phyloP scores from a whole-genome alignment of 2,113 vertebrate genomes.

The Pristiophorus japonicus region DNA sequence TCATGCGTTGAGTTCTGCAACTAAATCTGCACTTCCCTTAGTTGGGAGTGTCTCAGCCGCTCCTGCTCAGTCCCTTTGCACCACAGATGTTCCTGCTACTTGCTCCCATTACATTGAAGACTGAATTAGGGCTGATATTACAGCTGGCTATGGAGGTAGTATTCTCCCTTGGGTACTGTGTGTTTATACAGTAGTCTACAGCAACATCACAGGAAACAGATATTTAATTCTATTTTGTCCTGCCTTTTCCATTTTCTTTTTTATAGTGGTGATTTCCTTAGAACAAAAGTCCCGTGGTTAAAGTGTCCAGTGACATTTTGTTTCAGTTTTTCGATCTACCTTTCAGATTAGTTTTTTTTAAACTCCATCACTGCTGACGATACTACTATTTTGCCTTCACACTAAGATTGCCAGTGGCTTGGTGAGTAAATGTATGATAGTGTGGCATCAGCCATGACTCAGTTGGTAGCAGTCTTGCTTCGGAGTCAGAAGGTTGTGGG shows the following conservation, averaged over 20 bases:
- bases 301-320: not conserved
- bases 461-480: not conserved
- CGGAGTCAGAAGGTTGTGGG: not conserved
- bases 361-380: not conserved
- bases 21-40: not conserved
- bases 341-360: not conserved
- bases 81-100: not conserved
- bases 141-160: conserved; percentile 5
- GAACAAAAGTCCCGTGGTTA: not conserved
- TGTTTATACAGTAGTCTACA: not conserved
- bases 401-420: not conserved
- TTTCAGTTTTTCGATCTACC: not conserved
- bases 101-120: not conserved
- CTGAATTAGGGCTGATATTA: not conserved
- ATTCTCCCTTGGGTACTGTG: not conserved
- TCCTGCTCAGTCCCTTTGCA: not conserved
- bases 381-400: not conserved
- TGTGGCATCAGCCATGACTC: not conserved
- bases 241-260: not conserved
- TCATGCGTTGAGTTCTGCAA: not conserved
- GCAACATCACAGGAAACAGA: not conserved
- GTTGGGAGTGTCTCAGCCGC: not conserved
- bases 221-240: conserved; percentile 9
- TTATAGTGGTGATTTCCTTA: not conserved
- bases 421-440: too few relatives aligned